A percentile compares a stretch with the other conserved stretches of the same genome.
These are phyloP conservation scores for Chesias legatella DNA, from an alignment of 2,888 invertebrate species.

Conservation along the genomic window DNA sequence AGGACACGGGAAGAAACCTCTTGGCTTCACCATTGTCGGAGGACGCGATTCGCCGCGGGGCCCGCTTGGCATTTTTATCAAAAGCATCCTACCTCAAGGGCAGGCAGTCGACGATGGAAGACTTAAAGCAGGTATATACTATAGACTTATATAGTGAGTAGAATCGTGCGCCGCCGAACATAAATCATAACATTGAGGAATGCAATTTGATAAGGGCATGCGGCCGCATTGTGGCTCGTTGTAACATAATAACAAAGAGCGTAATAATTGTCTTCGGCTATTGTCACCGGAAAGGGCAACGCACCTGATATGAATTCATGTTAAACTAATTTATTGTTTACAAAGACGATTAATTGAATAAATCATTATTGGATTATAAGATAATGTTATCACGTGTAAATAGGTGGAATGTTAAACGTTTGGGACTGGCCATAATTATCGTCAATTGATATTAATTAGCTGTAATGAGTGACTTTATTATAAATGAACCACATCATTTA, in stretches of 20 bases:
- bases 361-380: constrained; percentile 23
- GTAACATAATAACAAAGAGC: constrained; percentile 40
- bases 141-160: constrained; percentile 1
- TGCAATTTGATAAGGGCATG: constrained; percentile 57
- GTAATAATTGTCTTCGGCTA: constrained; percentile 38
- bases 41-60: constrained; percentile 92
- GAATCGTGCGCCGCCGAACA: constrained; percentile 10
- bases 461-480: constrained; percentile 6
- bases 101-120: constrained; percentile 92
- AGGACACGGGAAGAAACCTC: constrained; percentile 89
- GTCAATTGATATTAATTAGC: constrained; percentile 11
- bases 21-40: constrained; percentile 95
- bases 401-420: constrained; percentile 5
- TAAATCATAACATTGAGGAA: constrained; percentile 36
- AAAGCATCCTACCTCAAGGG: constrained; percentile 90
- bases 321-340: constrained; percentile 27
- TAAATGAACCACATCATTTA: constrained; percentile 5
- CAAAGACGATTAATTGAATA: constrained; percentile 17
- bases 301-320: constrained; percentile 39
- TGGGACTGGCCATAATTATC: background rate
- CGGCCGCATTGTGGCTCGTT: constrained; percentile 46
- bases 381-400: constrained; percentile 14
- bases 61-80: constrained; percentile 91
- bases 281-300: constrained; percentile 36
- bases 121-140: constrained; percentile 85